A percentile compares a stretch with the other conserved stretches of the same genome.
Conservation (phyloP, 64 coral and sea anemone species). For the Platygyra sinensis region DNA sequence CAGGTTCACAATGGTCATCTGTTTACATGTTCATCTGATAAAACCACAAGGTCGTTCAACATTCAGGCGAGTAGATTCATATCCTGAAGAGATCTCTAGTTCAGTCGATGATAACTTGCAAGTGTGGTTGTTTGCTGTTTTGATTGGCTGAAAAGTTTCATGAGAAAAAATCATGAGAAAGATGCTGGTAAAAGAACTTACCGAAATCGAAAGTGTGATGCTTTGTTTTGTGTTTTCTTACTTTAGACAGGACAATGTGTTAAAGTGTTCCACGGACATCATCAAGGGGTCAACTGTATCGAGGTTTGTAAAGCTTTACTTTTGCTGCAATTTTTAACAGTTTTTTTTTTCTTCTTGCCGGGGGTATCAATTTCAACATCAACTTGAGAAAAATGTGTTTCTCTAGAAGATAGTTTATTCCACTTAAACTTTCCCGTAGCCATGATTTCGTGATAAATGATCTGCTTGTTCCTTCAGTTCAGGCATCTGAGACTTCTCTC, state of each 20-base stretch:
- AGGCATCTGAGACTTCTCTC: too few relatives aligned
- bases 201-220: neutral
- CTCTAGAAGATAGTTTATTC: too few relatives aligned
- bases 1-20: slow-evolving; percentile 71
- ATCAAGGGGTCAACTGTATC: slow-evolving; percentile 86
- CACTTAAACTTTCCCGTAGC: too few relatives aligned
- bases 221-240: neutral
- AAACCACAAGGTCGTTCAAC: slow-evolving; percentile 90
- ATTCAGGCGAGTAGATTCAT: slow-evolving; percentile 68
- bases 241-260: slow-evolving; percentile 82
- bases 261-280: slow-evolving; percentile 78
- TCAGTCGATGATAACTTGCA: neutral
- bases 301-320: slow-evolving; percentile 57
- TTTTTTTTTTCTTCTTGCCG: neutral
- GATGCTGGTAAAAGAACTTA: too few relatives aligned
- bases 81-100: neutral
- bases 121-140: too few relatives aligned
- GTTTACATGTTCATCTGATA: slow-evolving; percentile 87
- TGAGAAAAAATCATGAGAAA: too few relatives aligned
- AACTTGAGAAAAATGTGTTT: too few relatives aligned
- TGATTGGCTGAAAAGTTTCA: too few relatives aligned
- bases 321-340: neutral
- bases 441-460: too few relatives aligned
- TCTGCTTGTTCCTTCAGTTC: too few relatives aligned
- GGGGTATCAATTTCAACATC: too few relatives aligned